These are phyloP conservation scores for Zaprionus nigranus DNA, from an alignment of 1,140 invertebrate genomes.

Conservation along the genomic window DNA sequence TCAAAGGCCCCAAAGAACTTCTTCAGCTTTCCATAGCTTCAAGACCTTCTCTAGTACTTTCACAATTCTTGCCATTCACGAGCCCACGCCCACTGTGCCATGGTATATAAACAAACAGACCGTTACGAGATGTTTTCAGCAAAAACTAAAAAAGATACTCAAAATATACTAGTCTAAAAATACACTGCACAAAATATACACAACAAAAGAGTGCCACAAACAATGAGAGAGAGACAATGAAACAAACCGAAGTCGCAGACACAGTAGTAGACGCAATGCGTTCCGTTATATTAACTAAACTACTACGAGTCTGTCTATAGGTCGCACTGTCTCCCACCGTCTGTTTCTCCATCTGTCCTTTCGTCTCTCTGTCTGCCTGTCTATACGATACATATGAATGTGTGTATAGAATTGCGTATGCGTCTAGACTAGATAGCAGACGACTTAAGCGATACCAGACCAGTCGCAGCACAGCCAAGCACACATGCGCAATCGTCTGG, in stretches of 20 bases:
- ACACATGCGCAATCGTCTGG: slow-evolving; percentile 68
- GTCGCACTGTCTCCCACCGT: background rate
- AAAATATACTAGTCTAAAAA: slow-evolving; percentile 40
- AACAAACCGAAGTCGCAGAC: slow-evolving; percentile 7
- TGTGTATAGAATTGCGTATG: slow-evolving; percentile 45
- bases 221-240: slow-evolving; percentile 38
- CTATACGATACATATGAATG: slow-evolving; percentile 17
- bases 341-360: background rate
- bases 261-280: slow-evolving; percentile 29
- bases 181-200: slow-evolving; percentile 32
- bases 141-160: slow-evolving; percentile 24
- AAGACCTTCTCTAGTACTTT: too few species aligned
- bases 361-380: slow-evolving; percentile 4
- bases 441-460: slow-evolving; percentile 74
- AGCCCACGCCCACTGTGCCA: background rate
- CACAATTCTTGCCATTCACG: too few species aligned
- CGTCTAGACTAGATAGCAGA: slow-evolving; percentile 81
- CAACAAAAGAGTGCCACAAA: slow-evolving; percentile 20
- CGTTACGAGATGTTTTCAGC: slow-evolving; percentile 41
- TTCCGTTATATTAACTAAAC: slow-evolving; percentile 28
- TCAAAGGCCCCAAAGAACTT: too few species aligned
- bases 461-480: slow-evolving; percentile 30
- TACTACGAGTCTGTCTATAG: slow-evolving; percentile 4
- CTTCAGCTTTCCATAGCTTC: too few species aligned
- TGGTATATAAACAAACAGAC: slow-evolving; percentile 45